Base-by-base conservation (phyloP, 1,140 invertebrate species). In the Orchestia grillus region DNA sequence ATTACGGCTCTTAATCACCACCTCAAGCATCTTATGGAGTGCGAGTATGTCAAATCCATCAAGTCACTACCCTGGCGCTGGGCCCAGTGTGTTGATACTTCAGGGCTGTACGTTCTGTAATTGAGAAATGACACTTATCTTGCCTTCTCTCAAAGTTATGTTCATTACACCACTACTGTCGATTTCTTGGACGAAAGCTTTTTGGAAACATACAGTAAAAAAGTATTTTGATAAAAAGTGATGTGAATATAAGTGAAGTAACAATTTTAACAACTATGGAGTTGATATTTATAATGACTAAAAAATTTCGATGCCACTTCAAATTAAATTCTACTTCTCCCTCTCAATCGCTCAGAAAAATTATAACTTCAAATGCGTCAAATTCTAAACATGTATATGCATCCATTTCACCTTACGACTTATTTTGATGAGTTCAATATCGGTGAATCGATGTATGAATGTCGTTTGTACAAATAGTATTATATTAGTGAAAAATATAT, bases 101-200 rank as follows among this genome's bases (percentile, higher is more conserved):
- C 44, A 40, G 96, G 96, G 4, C 44, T 96, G 0, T 96, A 96
- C 42, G 96, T 96, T 16, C 96, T 96, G 23, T 96, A 96, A 96
- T 42, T 41, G 41, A 90, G 43, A 42, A 90, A 43, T 44, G 43
- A 28, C 15, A 11, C 36, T 90, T 11, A 90, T 41, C 15, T 3
- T 90, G 41, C 43, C 4, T 90, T 90, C 41, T 90, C 8, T 44
- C 15, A 90, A 11, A 44, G 88, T 44, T 42, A 42, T 90, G 28
- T 42, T 90, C 88, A 44, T 77, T 23, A 36, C 28, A 90, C 88
- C 42, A 41, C 41, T 77, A 28, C 1, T 23, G 43, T 42, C 88
- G 0, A 41, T 42, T 42, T 44, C 42, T 43, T 44, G 36, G 41
- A 3, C 36, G 88, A 90, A 11, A 90, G 23, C 11, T 42, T 28